Evolutionary conservation across 2,113 vertebrate species (phyloP).

Genomic region (Epinephelus lanceolatus): DNA sequence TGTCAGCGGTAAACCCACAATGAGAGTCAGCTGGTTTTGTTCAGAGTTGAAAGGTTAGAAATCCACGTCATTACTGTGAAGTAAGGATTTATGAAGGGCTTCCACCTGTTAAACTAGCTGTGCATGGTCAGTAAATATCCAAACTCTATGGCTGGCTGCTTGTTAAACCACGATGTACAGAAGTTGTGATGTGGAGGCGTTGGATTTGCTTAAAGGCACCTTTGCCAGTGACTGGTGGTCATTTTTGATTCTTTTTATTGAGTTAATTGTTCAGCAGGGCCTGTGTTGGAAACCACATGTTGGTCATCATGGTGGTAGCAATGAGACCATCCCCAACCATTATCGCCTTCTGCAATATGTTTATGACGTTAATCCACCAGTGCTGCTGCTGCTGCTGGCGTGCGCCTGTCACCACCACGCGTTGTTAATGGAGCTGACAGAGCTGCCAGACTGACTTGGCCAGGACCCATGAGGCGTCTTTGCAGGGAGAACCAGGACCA

Average conservation of each 20-base stretch:
- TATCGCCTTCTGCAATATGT: constrained; percentile 10
- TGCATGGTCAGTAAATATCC: too few species aligned
- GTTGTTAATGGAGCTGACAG: constrained; percentile 52
- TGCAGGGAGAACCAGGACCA: constrained; percentile 10
- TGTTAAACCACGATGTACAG: too few species aligned
- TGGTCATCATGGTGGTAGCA: not conserved
- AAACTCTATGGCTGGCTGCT: too few species aligned
- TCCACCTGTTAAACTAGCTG: too few species aligned
- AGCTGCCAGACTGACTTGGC: constrained; percentile 31
- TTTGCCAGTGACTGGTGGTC: too few species aligned
- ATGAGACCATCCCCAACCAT: not conserved
- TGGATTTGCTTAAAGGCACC: too few species aligned
- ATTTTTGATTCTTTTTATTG: not conserved
- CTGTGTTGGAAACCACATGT: not conserved
- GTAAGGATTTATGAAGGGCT: too few species aligned
- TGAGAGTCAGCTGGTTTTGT: too few species aligned
- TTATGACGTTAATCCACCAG: constrained; percentile 28
- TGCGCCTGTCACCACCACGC: constrained; percentile 28
- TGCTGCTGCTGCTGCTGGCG: constrained; percentile 3
- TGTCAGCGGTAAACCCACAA: too few species aligned
- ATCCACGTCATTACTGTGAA: too few species aligned
- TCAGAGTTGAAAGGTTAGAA: too few species aligned
- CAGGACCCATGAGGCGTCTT: constrained; percentile 29
- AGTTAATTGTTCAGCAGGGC: not conserved
- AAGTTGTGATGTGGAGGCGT: too few species aligned